phyloP scores from a whole-genome alignment of 2,797 vertebrate species.

The Ambastaia sidthimunki region DNA sequence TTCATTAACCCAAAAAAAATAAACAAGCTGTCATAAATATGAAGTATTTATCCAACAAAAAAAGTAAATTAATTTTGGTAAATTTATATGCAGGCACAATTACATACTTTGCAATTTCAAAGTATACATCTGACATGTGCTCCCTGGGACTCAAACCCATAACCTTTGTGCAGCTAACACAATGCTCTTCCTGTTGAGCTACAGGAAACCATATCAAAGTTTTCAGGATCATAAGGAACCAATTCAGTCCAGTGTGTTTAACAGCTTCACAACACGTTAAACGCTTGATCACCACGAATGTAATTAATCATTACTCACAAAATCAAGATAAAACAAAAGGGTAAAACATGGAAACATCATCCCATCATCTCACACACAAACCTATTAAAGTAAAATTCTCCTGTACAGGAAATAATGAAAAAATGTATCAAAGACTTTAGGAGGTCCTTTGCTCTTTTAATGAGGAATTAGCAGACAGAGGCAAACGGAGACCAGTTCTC shows the following conservation, averaged over 20 bases:
- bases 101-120: too few species aligned
- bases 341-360: neutral
- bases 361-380: neutral
- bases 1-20: too few species aligned
- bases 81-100: too few species aligned
- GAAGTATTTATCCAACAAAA: too few species aligned
- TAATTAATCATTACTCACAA: conserved; percentile 10
- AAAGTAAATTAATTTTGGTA: too few species aligned
- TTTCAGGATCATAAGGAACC: neutral
- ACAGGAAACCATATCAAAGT: too few species aligned
- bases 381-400: conserved; percentile 22
- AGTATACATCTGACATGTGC: too few species aligned
- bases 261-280: conserved; percentile 1
- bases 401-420: conserved; percentile 44
- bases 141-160: too few species aligned
- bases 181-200: too few species aligned
- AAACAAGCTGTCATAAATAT: too few species aligned
- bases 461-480: conserved; percentile 60
- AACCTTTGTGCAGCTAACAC: too few species aligned
- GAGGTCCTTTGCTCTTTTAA: conserved; percentile 57
- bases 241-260: too few species aligned
- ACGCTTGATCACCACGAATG: neutral
- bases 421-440: conserved; percentile 49
- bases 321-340: neutral
- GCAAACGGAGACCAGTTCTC: conserved; percentile 39